phyloP scores from a whole-genome alignment of 2,797 vertebrate genomes.

The Acrossocheilus wenchowensis region DNA sequence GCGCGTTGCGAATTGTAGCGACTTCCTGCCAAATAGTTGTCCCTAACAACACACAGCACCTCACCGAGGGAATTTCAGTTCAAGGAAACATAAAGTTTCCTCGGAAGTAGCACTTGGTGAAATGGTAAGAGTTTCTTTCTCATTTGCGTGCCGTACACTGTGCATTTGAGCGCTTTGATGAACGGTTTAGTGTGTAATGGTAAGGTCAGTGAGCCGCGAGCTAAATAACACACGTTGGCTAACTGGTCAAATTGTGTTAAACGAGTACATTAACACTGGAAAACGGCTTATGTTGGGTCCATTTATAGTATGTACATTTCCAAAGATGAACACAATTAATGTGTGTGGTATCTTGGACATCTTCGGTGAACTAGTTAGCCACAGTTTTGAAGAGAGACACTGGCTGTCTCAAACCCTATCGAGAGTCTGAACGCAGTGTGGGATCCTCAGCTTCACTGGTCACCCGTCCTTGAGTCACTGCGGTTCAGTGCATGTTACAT shows the following conservation, averaged over 20 bases:
- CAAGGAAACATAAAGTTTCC: slow-evolving; percentile 51
- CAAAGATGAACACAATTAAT: background rate
- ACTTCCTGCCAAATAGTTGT: slow-evolving; percentile 83
- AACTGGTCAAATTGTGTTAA: slow-evolving; percentile 38
- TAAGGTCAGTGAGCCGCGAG: slow-evolving; percentile 39
- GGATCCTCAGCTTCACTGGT: background rate
- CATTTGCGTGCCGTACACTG: background rate
- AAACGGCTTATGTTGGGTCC: background rate
- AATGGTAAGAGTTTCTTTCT: slow-evolving; percentile 75
- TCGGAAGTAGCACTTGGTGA: slow-evolving; percentile 60
- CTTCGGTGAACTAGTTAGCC: background rate
- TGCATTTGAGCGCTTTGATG: background rate
- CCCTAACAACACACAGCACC: slow-evolving; percentile 82
- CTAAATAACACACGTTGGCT: slow-evolving; percentile 52
- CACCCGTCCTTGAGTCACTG: background rate
- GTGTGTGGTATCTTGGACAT: background rate
- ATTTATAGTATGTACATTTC: background rate
- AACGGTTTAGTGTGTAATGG: background rate
- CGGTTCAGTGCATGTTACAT: background rate
- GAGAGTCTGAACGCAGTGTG: background rate
- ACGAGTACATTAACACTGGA: slow-evolving; percentile 1
- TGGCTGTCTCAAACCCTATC: background rate
- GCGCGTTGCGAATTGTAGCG: slow-evolving; percentile 59
- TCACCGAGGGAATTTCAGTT: slow-evolving; percentile 62
- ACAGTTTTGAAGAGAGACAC: background rate